Conservation (phyloP, 2,888 invertebrate genomes). For the Patella pellucida region DNA sequence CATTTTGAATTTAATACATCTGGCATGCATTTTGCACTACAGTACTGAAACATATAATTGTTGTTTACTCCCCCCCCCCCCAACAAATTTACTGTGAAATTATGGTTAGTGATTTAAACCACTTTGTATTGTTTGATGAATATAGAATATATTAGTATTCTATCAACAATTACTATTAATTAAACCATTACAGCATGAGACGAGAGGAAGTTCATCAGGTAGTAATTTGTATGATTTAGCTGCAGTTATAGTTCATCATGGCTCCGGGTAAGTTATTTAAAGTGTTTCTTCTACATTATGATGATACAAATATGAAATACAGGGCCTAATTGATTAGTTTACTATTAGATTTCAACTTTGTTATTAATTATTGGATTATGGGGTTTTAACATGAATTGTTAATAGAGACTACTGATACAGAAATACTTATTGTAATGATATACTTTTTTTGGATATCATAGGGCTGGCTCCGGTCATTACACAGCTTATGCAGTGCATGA, state of each 20-base stretch:
- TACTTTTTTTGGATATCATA: conserved; percentile 69
- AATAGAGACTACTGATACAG: too few species aligned
- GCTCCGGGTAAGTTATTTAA: conserved; percentile 77
- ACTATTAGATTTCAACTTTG: too few species aligned
- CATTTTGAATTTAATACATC: too few species aligned
- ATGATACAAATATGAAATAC: too few species aligned
- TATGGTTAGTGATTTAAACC: too few species aligned
- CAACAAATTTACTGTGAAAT: background rate
- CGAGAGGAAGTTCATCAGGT: conserved; percentile 77
- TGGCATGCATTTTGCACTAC: background rate
- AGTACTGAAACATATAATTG: conserved; percentile 1
- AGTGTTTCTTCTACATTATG: too few species aligned
- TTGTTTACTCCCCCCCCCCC: conserved; percentile 4
- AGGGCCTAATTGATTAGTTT: too few species aligned
- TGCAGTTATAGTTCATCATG: conserved; percentile 86
- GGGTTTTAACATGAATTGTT: too few species aligned
- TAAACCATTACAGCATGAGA: conserved; percentile 74
- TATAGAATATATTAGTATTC: too few species aligned
- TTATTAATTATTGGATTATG: too few species aligned
- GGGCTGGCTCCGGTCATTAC: conserved; percentile 87
- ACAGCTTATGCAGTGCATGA: conserved; percentile 87
- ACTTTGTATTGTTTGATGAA: too few species aligned
- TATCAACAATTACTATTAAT: too few species aligned
- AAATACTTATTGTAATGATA: background rate
- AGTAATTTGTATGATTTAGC: conserved; percentile 83